These are phyloP conservation scores for Anguilla megastoma DNA, from an alignment of 2,797 vertebrate species.

Conservation along the genomic window DNA sequence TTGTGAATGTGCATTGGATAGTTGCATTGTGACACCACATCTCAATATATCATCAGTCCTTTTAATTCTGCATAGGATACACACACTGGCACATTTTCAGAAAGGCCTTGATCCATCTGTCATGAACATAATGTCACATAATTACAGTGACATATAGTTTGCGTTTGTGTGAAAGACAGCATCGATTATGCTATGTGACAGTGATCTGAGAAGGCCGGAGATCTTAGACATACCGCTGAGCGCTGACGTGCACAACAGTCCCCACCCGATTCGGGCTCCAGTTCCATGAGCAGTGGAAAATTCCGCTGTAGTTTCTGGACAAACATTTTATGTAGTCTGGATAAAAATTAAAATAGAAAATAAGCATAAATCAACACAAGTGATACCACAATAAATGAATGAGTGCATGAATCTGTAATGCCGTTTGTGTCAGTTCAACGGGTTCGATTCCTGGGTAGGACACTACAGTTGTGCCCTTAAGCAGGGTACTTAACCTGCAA, in stretches of 20 bases:
- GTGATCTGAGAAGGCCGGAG: not conserved
- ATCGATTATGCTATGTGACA: not conserved
- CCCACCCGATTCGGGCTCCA: conserved; percentile 18
- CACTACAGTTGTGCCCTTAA: too few relatives aligned
- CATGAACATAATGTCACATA: not conserved
- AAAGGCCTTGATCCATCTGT: not conserved
- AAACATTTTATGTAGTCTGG: conserved; percentile 28
- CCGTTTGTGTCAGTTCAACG: not conserved
- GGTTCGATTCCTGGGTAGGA: too few relatives aligned
- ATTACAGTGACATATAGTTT: not conserved
- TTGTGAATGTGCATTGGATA: not conserved
- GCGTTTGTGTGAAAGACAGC: not conserved
- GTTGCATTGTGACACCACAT: not conserved
- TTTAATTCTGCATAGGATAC: not conserved
- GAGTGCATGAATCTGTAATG: too few relatives aligned
- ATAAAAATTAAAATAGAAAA: not conserved
- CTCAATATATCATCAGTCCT: not conserved
- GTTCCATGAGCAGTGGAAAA: conserved; percentile 21
- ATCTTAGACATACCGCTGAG: not conserved
- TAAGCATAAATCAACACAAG: not conserved
- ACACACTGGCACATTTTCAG: not conserved
- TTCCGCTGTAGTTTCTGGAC: conserved; percentile 31
- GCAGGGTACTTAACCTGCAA: not conserved
- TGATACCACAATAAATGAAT: too few relatives aligned
- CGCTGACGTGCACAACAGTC: not conserved